Conservation (phyloP, 2,113 vertebrate genomes). For the Marmota monax region DNA sequence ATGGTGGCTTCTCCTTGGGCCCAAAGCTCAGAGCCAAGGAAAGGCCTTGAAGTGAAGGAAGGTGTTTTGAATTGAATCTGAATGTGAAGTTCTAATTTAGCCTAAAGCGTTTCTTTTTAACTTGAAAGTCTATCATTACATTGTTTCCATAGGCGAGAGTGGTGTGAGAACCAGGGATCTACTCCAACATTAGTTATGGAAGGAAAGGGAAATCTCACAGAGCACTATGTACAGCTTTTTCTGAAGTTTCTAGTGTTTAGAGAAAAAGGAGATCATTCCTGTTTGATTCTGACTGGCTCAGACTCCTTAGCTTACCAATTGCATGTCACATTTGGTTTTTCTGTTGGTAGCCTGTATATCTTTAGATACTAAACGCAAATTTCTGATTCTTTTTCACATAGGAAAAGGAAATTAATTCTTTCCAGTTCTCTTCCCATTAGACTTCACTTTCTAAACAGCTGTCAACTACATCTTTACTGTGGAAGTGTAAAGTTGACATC, state of each 20-base stretch:
- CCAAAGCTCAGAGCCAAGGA: neutral
- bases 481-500: neutral
- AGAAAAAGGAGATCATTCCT: neutral
- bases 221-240: neutral
- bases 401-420: neutral
- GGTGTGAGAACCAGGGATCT: neutral
- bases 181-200: neutral
- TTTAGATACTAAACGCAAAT: neutral
- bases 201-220: neutral
- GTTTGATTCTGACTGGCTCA: neutral
- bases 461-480: neutral
- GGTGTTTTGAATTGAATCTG: neutral
- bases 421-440: neutral
- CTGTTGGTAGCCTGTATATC: neutral
- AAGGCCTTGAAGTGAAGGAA: neutral
- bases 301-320: neutral
- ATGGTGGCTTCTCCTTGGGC: neutral
- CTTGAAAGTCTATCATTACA: neutral
- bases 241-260: neutral
- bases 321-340: neutral
- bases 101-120: neutral
- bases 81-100: neutral
- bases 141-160: neutral
- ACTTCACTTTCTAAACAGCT: neutral
- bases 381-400: neutral